Evolutionary conservation across 92 coral and sea anemone genomes (phyloP), one percentile per base, ranked within the genome.

Genomic region (Paragorgia papillata): DNA sequence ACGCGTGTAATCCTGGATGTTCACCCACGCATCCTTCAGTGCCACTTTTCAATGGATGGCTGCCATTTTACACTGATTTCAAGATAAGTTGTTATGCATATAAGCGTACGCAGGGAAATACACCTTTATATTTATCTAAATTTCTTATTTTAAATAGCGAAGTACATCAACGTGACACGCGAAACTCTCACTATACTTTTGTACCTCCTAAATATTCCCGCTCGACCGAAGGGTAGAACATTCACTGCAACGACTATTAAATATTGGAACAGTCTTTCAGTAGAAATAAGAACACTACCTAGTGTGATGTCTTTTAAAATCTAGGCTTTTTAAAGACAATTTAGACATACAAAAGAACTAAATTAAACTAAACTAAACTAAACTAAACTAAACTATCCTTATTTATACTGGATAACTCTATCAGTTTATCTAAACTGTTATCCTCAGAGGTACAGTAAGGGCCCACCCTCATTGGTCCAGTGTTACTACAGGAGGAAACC

Each of bases 231-330:
- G 53, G 53, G 53, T 46, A 46, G 53, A 46, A 46, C 53, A 15
- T 46, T 46, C 15, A 46, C 53, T 15, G 53, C 53, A 46, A 46
- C 53, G 15, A 46, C 53, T 15, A n/a, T 46, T 2, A 46, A 46
- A 46, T 46, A 46, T 15, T 46, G 53, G n/a, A 46, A 46, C 53
- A 46, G 53, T 46, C 53, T 46, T 46, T n/a, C 53, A 46, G 14
- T 46, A 6, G 53, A 46, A 15, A 46, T 46, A 46, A 46, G 53
- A 46, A 46, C 53, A 15, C 43, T 37, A 37, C 43, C 43, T 4
- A 10, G 43, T 37, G 4, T 37, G 10, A 37, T 4, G 10, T 37
- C 43, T 10, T 37, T n/a, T 46, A 46, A 46, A 46, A 46, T 46
- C 53, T 7, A 6, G 53, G 15, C 53, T 46, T 46, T 46, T 46